Evolutionary conservation across 2,113 vertebrate species (phyloP).

Genomic region (Bambusicola thoracicus): DNA sequence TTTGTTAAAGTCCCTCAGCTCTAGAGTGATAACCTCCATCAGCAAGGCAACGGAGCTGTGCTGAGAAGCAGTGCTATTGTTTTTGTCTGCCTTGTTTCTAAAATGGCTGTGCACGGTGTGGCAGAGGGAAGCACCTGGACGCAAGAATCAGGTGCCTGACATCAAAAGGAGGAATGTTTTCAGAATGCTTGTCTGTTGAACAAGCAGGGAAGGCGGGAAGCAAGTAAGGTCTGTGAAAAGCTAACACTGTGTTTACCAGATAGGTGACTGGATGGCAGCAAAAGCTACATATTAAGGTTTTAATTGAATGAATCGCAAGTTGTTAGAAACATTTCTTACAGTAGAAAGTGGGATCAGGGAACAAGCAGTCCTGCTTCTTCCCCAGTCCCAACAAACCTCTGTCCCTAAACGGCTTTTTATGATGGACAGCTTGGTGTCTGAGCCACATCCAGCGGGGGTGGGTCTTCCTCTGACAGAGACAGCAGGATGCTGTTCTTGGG

Average conservation of each 20-base stretch:
- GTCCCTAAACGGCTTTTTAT: not conserved
- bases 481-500: not conserved
- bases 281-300: not conserved
- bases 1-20: constrained; percentile 71
- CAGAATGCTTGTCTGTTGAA: not conserved
- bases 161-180: constrained; percentile 46
- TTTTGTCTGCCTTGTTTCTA: constrained; percentile 60
- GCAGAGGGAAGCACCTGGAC: constrained; percentile 1
- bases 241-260: not conserved
- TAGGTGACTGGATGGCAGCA: not conserved
- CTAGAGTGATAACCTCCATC: constrained; percentile 67
- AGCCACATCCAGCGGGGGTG: not conserved
- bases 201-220: not conserved
- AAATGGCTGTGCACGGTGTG: constrained; percentile 51
- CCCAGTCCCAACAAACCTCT: not conserved
- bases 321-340: not conserved
- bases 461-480: not conserved
- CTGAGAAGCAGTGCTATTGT: not conserved
- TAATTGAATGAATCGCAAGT: not conserved
- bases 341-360: not conserved
- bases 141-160: constrained; percentile 45
- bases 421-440: not conserved
- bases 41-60: constrained; percentile 1
- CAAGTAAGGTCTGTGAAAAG: not conserved
- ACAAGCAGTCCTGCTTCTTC: not conserved